Evolutionary conservation across 2,797 vertebrate species (phyloP).

Genomic region (Masticophis lateralis): DNA sequence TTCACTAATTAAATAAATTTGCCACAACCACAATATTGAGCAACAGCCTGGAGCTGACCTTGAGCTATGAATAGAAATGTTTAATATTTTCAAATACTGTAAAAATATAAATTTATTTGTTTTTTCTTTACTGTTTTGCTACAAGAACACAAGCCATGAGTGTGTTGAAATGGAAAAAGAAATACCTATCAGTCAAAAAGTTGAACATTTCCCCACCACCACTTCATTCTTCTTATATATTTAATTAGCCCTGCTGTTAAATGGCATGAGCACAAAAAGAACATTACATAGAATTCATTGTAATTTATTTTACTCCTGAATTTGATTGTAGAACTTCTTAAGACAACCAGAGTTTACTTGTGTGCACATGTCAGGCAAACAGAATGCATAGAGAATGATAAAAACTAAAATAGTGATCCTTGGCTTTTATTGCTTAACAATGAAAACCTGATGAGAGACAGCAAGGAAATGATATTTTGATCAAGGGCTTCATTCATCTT

Average conservation of each 20-base stretch:
- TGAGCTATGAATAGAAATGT: background rate
- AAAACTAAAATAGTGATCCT: background rate
- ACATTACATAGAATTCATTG: background rate
- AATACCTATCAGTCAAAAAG: background rate
- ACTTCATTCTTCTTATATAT: background rate
- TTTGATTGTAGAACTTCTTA: background rate
- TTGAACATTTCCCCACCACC: background rate
- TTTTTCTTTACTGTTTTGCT: background rate
- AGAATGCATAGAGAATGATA: background rate
- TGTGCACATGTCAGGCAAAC: no score
- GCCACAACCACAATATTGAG: background rate
- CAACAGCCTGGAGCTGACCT: background rate
- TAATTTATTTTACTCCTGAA: background rate
- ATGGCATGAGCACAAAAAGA: background rate
- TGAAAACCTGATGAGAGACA: background rate
- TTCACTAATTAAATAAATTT: background rate
- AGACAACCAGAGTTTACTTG: background rate
- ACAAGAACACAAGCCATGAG: background rate
- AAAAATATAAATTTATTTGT: background rate
- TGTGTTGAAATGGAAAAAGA: background rate
- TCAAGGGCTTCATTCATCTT: background rate
- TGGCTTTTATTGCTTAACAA: background rate
- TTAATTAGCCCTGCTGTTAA: background rate
- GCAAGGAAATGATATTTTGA: background rate
- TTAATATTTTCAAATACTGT: background rate